Evolutionary conservation across 2,797 vertebrate genomes (phyloP).

Genomic region (Chrosomus eos): DNA sequence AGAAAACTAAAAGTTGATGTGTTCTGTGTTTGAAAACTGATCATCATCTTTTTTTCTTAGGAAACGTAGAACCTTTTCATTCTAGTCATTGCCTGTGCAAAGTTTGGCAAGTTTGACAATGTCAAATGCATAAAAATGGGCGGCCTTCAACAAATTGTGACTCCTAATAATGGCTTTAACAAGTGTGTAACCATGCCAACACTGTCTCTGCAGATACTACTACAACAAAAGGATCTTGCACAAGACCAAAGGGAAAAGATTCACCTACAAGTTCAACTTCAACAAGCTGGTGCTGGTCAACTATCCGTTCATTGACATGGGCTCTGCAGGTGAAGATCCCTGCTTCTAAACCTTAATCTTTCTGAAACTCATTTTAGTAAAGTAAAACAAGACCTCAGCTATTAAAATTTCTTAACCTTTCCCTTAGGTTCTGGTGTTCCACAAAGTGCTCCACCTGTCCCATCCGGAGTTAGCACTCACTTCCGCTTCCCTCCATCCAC

Average conservation of each 20-base stretch:
- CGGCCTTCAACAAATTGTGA: neutral
- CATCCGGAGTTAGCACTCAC: conserved; percentile 79
- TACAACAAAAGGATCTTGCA: conserved; percentile 87
- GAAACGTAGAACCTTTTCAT: neutral
- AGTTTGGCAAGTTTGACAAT: neutral
- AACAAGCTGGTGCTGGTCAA: conserved; percentile 87
- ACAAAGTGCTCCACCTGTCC: conserved; percentile 90
- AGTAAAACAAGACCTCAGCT: neutral
- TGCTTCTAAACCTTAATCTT: neutral
- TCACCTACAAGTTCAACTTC: conserved; percentile 89
- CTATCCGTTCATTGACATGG: conserved; percentile 90
- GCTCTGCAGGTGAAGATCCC: conserved; percentile 69
- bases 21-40: neutral
- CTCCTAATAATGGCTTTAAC: conserved; percentile 11
- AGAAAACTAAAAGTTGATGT: neutral
- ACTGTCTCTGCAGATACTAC: conserved; percentile 75
- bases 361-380: neutral
- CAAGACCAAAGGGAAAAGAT: conserved; percentile 86
- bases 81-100: neutral
- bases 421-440: conserved; percentile 83
- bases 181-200: conserved; percentile 32
- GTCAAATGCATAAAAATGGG: neutral
- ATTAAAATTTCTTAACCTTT: neutral
- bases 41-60: neutral
- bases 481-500: conserved; percentile 91